Evolutionary conservation across 2,113 vertebrate genomes (phyloP).

Genomic region (Crotalus tigris): DNA sequence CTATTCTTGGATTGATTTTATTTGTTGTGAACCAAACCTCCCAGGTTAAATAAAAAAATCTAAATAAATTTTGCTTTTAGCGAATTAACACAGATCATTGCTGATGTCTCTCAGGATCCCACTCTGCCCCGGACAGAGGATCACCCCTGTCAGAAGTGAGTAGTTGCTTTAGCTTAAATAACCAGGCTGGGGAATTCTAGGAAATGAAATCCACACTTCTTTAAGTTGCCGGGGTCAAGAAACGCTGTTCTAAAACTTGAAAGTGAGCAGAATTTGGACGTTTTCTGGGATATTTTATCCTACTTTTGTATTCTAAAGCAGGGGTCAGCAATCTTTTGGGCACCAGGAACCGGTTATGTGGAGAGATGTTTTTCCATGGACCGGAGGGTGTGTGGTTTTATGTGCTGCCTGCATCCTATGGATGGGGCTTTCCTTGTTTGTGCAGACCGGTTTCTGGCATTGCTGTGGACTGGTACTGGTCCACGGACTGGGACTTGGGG

Average conservation of each 20-base stretch:
- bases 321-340: no score
- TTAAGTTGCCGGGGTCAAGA: neutral
- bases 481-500: no score
- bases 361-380: no score
- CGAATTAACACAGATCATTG: constrained; percentile 92
- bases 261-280: neutral
- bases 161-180: neutral
- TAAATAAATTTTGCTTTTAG: constrained; percentile 26
- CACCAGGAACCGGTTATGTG: no score
- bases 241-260: neutral
- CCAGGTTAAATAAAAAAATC: neutral
- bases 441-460: no score
- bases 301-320: neutral
- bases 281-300: neutral
- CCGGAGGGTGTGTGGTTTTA: no score
- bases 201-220: neutral
- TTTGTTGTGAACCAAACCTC: neutral
- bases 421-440: no score
- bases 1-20: neutral
- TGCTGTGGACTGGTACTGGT: no score
- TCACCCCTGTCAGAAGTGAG: constrained; percentile 91
- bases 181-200: neutral
- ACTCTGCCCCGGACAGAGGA: constrained; percentile 90
- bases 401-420: no score
- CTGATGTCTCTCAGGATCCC: constrained; percentile 91